Evolutionary conservation across 2,888 invertebrate genomes (phyloP).

Genomic region (Lycia hirtaria): DNA sequence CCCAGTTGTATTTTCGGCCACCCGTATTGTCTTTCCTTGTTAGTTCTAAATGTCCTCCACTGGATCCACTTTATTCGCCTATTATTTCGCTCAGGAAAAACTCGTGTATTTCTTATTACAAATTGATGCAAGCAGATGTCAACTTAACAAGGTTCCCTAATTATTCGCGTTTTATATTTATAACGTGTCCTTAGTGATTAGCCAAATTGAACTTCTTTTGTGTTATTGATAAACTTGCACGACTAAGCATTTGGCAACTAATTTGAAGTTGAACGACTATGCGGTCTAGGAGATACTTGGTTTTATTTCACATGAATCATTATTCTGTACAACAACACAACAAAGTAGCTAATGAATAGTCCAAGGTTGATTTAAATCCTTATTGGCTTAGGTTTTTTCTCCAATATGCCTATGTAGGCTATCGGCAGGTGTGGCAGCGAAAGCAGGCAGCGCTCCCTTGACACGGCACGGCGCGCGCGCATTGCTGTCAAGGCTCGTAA

Average conservation of each 20-base stretch:
- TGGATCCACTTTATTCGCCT: background rate
- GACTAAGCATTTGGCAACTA: too few relatives aligned
- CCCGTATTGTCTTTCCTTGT: slow-evolving; percentile 20
- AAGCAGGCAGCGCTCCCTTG: slow-evolving; percentile 85
- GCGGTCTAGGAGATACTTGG: too few relatives aligned
- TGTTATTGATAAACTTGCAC: too few relatives aligned
- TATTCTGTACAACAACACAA: background rate
- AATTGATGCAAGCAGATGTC: background rate
- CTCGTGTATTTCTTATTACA: background rate
- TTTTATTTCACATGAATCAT: too few relatives aligned
- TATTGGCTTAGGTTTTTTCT: slow-evolving; percentile 53
- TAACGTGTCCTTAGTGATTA: background rate
- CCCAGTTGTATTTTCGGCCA: slow-evolving; percentile 27
- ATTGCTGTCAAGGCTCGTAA: slow-evolving; percentile 82
- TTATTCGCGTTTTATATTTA: background rate
- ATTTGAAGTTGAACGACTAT: too few relatives aligned
- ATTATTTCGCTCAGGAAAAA: background rate
- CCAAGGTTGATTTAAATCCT: slow-evolving; percentile 28
- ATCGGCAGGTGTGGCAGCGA: slow-evolving; percentile 75
- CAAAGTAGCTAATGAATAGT: slow-evolving; percentile 14
- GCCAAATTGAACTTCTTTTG: too few relatives aligned
- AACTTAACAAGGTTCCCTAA: background rate
- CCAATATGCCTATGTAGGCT: slow-evolving; percentile 57
- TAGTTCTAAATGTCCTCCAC: slow-evolving; percentile 6
- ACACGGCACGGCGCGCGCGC: slow-evolving; percentile 83